Evolutionary conservation across 2,113 vertebrate genomes (phyloP).

Genomic region (Chloebia gouldiae): DNA sequence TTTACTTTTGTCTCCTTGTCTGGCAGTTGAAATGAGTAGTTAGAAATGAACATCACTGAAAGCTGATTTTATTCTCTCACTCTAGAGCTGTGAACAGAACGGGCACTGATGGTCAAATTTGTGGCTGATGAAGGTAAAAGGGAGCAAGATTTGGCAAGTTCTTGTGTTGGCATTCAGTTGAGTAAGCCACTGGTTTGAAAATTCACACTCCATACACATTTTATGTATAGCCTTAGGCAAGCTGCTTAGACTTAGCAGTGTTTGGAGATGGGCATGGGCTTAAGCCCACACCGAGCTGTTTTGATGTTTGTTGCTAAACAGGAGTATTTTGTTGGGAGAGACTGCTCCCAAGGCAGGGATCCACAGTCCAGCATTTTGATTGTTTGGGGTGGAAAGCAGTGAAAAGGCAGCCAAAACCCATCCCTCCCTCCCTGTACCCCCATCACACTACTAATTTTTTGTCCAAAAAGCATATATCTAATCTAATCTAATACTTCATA

Average conservation of each 20-base stretch:
- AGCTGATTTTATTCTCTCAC: accelerated
- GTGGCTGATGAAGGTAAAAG: background rate
- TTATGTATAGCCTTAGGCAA: background rate
- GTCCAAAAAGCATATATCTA: background rate
- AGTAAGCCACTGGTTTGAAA: background rate
- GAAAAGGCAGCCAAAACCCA: background rate
- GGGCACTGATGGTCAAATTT: background rate
- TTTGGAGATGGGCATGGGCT: background rate
- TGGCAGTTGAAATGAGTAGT: background rate
- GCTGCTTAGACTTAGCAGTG: background rate
- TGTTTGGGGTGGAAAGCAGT: background rate
- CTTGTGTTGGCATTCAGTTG: background rate
- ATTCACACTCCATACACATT: background rate
- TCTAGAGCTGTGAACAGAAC: background rate
- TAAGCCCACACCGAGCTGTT: background rate
- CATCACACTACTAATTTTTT: background rate
- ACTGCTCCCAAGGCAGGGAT: background rate
- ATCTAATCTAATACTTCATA: background rate
- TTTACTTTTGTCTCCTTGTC: background rate
- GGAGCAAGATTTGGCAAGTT: background rate
- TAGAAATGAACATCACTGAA: background rate
- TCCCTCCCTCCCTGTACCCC: background rate
- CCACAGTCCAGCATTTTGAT: background rate
- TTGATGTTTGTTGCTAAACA: background rate
- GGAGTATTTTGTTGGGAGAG: background rate